These are phyloP conservation scores for Ceratothoa steindachneri DNA, from an alignment of 2,888 invertebrate genomes.

Conservation along the genomic window DNA sequence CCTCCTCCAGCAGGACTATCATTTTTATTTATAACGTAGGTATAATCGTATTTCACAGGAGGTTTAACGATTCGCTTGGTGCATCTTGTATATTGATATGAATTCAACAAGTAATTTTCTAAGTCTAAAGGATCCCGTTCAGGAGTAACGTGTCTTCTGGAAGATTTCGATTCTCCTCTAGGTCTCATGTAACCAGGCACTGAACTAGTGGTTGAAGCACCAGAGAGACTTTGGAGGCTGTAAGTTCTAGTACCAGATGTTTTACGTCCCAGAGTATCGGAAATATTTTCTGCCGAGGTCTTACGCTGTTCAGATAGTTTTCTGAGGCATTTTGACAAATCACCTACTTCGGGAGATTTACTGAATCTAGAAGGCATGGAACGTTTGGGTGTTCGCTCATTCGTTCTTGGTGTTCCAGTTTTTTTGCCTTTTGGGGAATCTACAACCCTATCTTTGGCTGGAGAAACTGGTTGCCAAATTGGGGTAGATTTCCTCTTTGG, in stretches of 20 bases:
- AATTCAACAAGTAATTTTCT: constrained; percentile 28
- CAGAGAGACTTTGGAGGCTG: constrained; percentile 34
- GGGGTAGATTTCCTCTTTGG: not conserved
- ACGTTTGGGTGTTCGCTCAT: not conserved
- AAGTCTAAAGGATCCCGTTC: constrained; percentile 29
- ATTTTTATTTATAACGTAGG: constrained; percentile 18
- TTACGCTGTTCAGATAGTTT: constrained; percentile 3
- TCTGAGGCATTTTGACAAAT: not conserved
- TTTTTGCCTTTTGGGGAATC: not conserved
- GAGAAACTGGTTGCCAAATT: not conserved
- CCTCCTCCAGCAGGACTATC: constrained; percentile 30
- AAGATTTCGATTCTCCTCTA: constrained; percentile 23
- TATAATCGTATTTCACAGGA: constrained; percentile 28
- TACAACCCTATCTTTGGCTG: not conserved
- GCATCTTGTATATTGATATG: constrained; percentile 39
- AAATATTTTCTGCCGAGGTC: not conserved
- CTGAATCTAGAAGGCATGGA: not conserved
- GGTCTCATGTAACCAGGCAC: constrained; percentile 43
- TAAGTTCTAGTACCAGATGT: constrained; percentile 16
- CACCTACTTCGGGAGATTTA: not conserved
- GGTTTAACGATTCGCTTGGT: constrained; percentile 30
- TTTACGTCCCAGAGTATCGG: not conserved
- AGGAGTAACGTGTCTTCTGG: constrained; percentile 33
- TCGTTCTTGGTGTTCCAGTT: not conserved
- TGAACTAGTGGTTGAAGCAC: constrained; percentile 31